Base-by-base conservation (phyloP, 2,113 vertebrate genomes). In the Dryoscopus gambensis region DNA sequence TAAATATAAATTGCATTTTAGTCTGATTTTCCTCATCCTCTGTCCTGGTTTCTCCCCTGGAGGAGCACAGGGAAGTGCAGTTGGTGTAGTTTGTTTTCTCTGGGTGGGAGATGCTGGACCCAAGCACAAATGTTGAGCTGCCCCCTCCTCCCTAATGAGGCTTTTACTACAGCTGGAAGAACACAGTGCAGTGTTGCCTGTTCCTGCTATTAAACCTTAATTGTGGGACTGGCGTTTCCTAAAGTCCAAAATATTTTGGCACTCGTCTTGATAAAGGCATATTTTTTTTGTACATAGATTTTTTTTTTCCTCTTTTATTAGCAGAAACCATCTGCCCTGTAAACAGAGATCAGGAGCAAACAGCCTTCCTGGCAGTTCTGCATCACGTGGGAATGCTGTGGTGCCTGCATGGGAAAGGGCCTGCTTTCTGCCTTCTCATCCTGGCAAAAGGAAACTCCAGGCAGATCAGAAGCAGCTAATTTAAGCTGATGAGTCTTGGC, bases 281-380 rank as follows among this genome's bases (percentile, higher is more conserved):
- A 24, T 89, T 91, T 96, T 88, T 86, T 81, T 81, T 25, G 65
- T 91, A 63, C 64, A 35, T 73, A 22, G n/a, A 10, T 75, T 28
- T 75, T 60, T 81, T 79, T 77, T 82, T 75, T 20, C 7, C 55
- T 69, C 64, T 73, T 83, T 84, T 90, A 95, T 93, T 96, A 95
- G 95, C 80, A 89, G 85, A 95, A 93, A 86, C 95, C 95, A 96
- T 96, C 94, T 96, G 96, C 94, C 96, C 96, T 90, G 79, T 93
- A 92, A 95, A 77, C 59, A 93, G 94, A 90, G 94, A 95, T 77
- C 90, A 90, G 93, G 80, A 96, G 89, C 65, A 30, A 64, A 75
- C 89, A 93, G 67, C 86, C 80, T 95, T 74, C 39, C 89, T 74
- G 91, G 86, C 94, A 93, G 95, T 19, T 76, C 13, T 87, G 92